A percentile compares a stretch with the other conserved stretches of the same genome.
These are phyloP conservation scores for Brachionus asplanchnoidis DNA, from an alignment of 1,140 invertebrate species.

Conservation along the genomic window DNA sequence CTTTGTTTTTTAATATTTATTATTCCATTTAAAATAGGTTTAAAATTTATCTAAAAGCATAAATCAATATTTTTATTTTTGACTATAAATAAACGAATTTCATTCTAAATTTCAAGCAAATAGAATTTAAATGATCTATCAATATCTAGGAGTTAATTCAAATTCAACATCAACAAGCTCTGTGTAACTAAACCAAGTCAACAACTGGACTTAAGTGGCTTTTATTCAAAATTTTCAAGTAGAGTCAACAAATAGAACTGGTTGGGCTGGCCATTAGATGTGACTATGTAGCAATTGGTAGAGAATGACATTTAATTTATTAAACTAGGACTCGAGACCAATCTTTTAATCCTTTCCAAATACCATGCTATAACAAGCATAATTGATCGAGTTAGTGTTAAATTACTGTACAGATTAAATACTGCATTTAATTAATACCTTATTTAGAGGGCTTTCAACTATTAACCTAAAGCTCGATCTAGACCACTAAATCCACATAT, in stretches of 20 bases:
- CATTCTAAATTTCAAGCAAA: background rate
- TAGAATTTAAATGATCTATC: background rate
- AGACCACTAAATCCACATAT: conserved; percentile 31
- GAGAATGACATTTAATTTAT: conserved; percentile 8
- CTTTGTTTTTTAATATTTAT: background rate
- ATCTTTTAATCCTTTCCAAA: conserved; percentile 19
- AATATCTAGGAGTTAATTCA: background rate
- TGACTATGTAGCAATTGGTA: background rate
- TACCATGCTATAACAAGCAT: background rate
- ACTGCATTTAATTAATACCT: conserved; percentile 19
- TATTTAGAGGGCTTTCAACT: background rate
- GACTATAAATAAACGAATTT: background rate
- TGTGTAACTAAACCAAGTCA: background rate
- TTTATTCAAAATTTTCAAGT: background rate
- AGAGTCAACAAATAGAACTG: background rate
- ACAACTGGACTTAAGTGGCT: background rate
- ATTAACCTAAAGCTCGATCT: conserved; percentile 25
- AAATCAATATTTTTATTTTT: background rate
- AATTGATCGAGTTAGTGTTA: conserved; percentile 35
- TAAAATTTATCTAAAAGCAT: background rate
- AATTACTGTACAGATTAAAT: conserved; percentile 11
- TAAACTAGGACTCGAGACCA: background rate
- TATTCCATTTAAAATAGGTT: background rate
- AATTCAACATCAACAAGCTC: background rate
- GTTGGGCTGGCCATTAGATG: background rate